Base-by-base conservation (phyloP, 2,888 invertebrate species). In the Pasiphila rectangulata region DNA sequence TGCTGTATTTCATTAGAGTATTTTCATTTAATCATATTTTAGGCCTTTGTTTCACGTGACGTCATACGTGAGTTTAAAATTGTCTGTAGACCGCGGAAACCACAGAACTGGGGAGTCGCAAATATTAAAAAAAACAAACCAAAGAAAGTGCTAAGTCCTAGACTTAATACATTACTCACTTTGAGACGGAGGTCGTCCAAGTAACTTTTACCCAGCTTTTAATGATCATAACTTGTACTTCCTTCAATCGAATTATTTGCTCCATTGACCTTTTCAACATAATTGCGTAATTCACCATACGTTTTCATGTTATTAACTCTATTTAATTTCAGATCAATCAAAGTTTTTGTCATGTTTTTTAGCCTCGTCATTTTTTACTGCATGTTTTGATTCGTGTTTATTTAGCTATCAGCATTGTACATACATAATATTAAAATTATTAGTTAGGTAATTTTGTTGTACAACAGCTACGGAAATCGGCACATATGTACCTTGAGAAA, bases 331-430 rank as follows among this genome's bases (percentile, higher is more conserved):
- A 51, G 39, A 54, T 57, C 56, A 54, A 55, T 57, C 57, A 56
- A 45, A 24, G 25, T 48, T 54, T 54, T 54, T 46, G 13, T 16
- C 27, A 7, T 2, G 23, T 44, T 53, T 51, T 56, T 41, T 51
- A n/a, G 16, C 41, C 32, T 48, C 34, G 7, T 41, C 13, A 20
- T 54, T 53, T 51, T 54, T 51, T 30, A 40, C 38, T 35, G 53
- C 45, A 43, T 53, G 51, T 55, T 55, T 54, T 46, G 49, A 55
- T 52, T 32, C 38, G 37, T 51, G 44, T 47, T 59, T 57, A 40
- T 58, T 54, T 51, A 39, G 39, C 43, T 42, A 44, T 54, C 39
- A 48, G 51, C 30, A 44, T 29, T 38, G 44, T 51, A 40, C 39
- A 41, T 29, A 24, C 36, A 41, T 40, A 42, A 38, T 42, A 30